Base-by-base conservation (phyloP, 2,888 invertebrate genomes). In the Serripes groenlandicus region DNA sequence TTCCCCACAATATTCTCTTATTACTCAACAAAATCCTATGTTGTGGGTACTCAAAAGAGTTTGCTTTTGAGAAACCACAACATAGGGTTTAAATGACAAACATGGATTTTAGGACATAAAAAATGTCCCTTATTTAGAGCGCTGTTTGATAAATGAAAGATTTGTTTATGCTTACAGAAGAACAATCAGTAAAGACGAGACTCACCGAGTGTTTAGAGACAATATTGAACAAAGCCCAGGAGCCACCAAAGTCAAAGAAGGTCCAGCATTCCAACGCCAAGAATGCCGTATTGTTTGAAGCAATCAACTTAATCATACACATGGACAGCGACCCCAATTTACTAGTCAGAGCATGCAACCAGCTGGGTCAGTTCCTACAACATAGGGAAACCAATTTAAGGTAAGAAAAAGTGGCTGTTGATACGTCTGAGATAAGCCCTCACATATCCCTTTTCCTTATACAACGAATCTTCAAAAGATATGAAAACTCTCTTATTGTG, bases 211-310 rank as follows among this genome's bases (percentile, higher is more conserved):
- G 99, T 93, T 95, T 99, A 92, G 99, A 99, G 95, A 99, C 99
- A 28, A 99, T 99, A 93, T 96, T 99, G 92, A 99, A 99, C 95
- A 99, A 99, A 96, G 99, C 99, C 28, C 99, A 99, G 95, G 99
- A 99, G 95, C 99, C 99, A 89, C 99, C 99, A 35, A 94, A 94
- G 95, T 99, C 99, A 69, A 99, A 99, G 95, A 99, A 99, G 95
- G 99, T 99, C 35, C 99, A 99, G 96, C 99, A 99, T 95, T 99
- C 99, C 69, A 99, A 99, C 96, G 99, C 99, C 79, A 99, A 99
- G 95, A 99, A 99, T 96, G 99, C 99, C 72, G 99, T 99, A 34
- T 96, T 99, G 28, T 99, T 99, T 96, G 99, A 99, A 96, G 99
- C 99, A 64, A 99, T 99, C 94, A 99, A 99, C 95, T 96, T 99